These are phyloP conservation scores for Hirtodrosophila alboralis DNA, from an alignment of 2,888 invertebrate genomes.

Conservation along the genomic window DNA sequence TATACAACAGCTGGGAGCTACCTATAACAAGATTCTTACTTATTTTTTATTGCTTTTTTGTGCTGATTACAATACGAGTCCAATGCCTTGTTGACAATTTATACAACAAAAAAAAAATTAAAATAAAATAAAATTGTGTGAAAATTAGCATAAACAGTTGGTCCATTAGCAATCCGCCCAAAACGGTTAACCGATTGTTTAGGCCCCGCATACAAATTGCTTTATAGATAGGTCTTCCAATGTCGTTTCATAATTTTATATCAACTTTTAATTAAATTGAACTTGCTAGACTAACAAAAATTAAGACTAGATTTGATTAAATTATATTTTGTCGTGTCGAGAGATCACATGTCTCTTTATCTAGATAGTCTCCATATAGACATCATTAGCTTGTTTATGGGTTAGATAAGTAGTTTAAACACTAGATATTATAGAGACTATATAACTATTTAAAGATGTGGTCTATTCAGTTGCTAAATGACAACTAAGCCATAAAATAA, in stretches of 20 bases:
- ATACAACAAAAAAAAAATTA: background rate
- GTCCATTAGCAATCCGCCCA: constrained; percentile 8
- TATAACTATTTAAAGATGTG: background rate
- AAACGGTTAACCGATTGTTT: constrained; percentile 25
- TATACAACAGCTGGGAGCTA: no score
- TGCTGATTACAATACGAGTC: constrained; percentile 31
- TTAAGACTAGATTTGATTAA: constrained; percentile 9
- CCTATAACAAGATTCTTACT: no score
- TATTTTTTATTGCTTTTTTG: constrained; percentile 21
- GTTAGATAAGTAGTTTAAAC: constrained; percentile 25
- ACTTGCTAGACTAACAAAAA: constrained; percentile 20
- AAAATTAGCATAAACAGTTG: constrained; percentile 35
- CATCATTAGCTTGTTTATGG: constrained; percentile 59
- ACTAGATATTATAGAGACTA: background rate
- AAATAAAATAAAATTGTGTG: constrained; percentile 13
- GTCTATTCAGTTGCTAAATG: background rate
- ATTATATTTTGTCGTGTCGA: constrained; percentile 10
- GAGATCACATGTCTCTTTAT: constrained; percentile 32
- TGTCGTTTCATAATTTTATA: constrained; percentile 1
- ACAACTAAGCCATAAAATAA: constrained; percentile 1
- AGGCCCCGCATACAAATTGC: no score
- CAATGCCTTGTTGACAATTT: constrained; percentile 40
- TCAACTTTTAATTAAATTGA: constrained; percentile 26
- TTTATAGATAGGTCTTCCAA: constrained; percentile 1
- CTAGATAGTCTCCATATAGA: constrained; percentile 27